phyloP scores from a whole-genome alignment of 35 echinoderm and acorn worm genomes.

The Anneissia japonica region DNA sequence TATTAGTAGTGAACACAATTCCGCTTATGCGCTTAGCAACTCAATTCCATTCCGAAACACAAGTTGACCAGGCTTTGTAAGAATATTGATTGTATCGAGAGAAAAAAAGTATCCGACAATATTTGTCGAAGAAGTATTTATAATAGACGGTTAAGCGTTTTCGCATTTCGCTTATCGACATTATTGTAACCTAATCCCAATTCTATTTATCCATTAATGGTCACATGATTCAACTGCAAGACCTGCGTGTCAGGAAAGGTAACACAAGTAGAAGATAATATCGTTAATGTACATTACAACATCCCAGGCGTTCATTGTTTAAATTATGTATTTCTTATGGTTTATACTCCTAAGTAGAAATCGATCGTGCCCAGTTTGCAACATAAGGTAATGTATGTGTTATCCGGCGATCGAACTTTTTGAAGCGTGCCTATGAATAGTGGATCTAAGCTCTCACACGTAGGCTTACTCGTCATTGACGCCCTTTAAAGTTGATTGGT shows the following conservation, averaged over 20 bases:
- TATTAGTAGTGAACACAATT: neutral
- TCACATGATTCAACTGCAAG: neutral
- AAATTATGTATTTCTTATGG: slow-evolving; percentile 2
- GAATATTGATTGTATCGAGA: neutral
- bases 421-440: neutral
- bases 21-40: neutral
- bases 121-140: neutral
- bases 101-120: neutral
- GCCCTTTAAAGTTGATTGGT: too few species aligned
- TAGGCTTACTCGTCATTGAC: too few species aligned
- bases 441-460: too few species aligned
- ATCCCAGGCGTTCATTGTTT: neutral
- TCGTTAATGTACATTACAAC: neutral
- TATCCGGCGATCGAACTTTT: neutral
- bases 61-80: neutral
- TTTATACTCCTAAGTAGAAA: neutral
- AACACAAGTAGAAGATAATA: neutral
- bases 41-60: neutral
- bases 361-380: neutral
- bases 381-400: neutral
- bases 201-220: neutral
- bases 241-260: neutral
- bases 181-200: neutral
- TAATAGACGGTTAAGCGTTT: neutral
- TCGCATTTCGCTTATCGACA: neutral